These are phyloP conservation scores for Psix sp. DNA, from an alignment of 1,140 invertebrate genomes.

Conservation along the genomic window DNA sequence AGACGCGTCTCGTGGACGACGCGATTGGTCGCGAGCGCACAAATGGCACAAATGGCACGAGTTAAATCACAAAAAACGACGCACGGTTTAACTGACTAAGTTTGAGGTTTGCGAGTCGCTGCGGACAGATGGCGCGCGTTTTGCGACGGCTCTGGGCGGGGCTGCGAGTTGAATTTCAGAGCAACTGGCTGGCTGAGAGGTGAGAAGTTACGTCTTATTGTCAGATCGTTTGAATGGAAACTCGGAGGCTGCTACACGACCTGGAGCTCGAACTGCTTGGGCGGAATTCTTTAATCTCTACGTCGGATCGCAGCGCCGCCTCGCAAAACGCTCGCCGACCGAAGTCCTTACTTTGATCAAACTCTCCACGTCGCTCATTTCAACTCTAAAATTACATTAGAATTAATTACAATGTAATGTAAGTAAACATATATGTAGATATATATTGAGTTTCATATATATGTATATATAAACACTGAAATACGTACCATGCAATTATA, in stretches of 20 bases:
- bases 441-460: slow-evolving; percentile 21
- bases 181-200: too few species aligned
- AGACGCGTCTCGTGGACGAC: too few species aligned
- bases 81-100: too few species aligned
- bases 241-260: slow-evolving; percentile 5
- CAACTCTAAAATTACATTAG: slow-evolving; percentile 12
- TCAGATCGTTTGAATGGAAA: slow-evolving; percentile 27
- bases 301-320: background rate
- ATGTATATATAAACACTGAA: slow-evolving; percentile 46
- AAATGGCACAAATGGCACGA: slow-evolving; percentile 67
- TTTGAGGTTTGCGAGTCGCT: too few species aligned
- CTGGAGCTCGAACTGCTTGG: slow-evolving; percentile 12
- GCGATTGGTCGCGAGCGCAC: too few species aligned
- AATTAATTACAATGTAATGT: slow-evolving; percentile 16
- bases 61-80: slow-evolving; percentile 68
- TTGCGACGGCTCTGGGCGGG: too few species aligned
- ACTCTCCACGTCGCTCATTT: slow-evolving; percentile 2
- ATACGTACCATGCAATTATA: slow-evolving; percentile 46
- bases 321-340: too few species aligned
- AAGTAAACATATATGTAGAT: slow-evolving; percentile 25
- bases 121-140: too few species aligned
- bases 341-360: too few species aligned
- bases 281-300: slow-evolving; percentile 30
- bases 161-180: too few species aligned
- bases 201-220: slow-evolving; percentile 29